Base-by-base conservation (phyloP, 2,113 vertebrate genomes). In the Pomatostomus ruficeps region DNA sequence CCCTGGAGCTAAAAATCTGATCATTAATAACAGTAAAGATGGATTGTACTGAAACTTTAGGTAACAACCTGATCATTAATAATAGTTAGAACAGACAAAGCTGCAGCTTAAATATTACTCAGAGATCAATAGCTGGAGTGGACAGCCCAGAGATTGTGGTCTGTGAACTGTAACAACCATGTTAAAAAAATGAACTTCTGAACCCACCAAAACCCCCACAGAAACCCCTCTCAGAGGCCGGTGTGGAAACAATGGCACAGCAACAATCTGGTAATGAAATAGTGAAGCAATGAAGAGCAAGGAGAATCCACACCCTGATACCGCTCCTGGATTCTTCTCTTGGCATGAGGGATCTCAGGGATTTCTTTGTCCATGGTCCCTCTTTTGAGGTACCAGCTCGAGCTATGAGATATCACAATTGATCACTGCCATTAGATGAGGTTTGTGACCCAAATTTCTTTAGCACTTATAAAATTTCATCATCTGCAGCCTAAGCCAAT, bases 371-470 rank as follows among this genome's bases (percentile, higher is more conserved):
- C 26, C 4, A 20, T 16, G 6, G 21, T 46, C 66, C 25, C 24
- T 72, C n/a, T 78, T n/a, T 4, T 7, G n/a, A 65, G 38, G 49
- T 5, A 57, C 28, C 62, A 81, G 28, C 49, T 63, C 0, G 0
- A 49, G 49, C 25, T 65, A 10, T 38, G 29, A 31, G n/a, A 35
- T 8, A 18, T 4, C 52, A 59, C 45, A 46, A 35, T 0, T 54
- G 29, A 82, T 40, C 61, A 67, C 17, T 61, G 61, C 38, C 24
- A 23, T 35, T 29, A 36, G 15, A 58, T 28, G 29, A 74, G 8
- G 20, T 31, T 11, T 23, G 7, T 23, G 18, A 5, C 18, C 35
- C 35, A 46, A 68, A 48, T 48, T 54, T 42, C 16, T 16, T 78
- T 11, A 42, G 46, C 35, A 55, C 35, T 68, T 31, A 71, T 43